Evolutionary conservation across 2,113 vertebrate species (phyloP), one percentile per base, ranked within the genome.

Genomic region (Fukomys damarensis): DNA sequence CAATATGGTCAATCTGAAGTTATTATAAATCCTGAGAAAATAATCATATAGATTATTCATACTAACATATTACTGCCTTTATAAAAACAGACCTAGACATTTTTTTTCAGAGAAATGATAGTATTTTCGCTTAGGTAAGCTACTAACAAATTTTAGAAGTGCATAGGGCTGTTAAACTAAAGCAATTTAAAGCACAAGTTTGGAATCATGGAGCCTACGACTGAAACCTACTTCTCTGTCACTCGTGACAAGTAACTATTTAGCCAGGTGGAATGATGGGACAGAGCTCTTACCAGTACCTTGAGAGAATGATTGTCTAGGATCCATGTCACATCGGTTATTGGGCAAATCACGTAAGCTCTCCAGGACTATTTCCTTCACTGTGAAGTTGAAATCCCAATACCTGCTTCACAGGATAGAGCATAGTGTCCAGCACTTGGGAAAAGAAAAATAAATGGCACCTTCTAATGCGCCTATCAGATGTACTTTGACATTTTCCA

Each of bases 21-120:
- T 94, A 76, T 79, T 88, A 30, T 68, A 86, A 90, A 74, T 35
- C 13, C 22, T 93, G 3, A 28, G n/a, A 63, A 97, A 93, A 84
- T 89, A 92, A 70, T 3, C 43, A 66, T 61, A 58, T 30, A 49
- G 19, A 86, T 82, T 82, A 88, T 66, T 92, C 13, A 41, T n/a
- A 8, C 2, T 14, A 76, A n/a, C 17, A 20, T 79, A 82, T n/a
- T 91, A 12, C 68, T 90, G 80, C 19, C 22, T 94, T 82, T 17
- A 24, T 52, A 81, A 49, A 59, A 93, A 94, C 13, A 89, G 17
- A 66, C 1, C 2, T 43, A 65, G 22, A 76, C 16, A 76, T 22
- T 70, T 93, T 66, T 41, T 84, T 85, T 81, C 61, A 81, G 66
- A 93, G 20, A 85, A 20, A 12, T 63, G 24, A 24, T 16, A n/a